Evolutionary conservation across 2,888 invertebrate genomes (phyloP).

Genomic region (Pyrrhosoma nymphula): DNA sequence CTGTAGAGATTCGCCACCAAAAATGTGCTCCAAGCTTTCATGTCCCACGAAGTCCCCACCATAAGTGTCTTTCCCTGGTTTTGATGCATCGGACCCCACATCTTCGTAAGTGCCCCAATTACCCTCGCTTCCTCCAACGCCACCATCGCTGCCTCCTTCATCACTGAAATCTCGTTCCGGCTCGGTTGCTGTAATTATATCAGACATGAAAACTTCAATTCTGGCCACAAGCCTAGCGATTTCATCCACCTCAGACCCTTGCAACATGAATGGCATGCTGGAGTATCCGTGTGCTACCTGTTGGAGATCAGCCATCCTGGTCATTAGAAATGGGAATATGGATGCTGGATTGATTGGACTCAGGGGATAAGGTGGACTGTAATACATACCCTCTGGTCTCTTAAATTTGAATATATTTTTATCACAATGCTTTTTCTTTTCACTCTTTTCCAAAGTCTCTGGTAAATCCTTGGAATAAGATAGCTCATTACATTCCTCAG

Average conservation of each 20-base stretch:
- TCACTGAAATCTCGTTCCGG: not conserved
- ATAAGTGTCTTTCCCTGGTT: not conserved
- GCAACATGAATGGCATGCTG: not conserved
- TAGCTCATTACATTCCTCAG: not conserved
- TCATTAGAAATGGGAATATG: constrained; percentile 29
- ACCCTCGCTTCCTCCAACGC: not conserved
- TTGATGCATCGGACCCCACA: not conserved
- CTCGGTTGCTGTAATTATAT: not conserved
- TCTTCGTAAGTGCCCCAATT: not conserved
- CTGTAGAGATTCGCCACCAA: not conserved
- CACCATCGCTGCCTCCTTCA: not conserved
- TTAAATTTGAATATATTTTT: constrained; percentile 20
- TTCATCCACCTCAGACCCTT: constrained; percentile 18
- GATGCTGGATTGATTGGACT: not conserved
- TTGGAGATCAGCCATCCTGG: constrained; percentile 31
- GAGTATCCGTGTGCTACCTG: constrained; percentile 36
- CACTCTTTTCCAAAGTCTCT: not conserved
- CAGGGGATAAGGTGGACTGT: constrained; percentile 30
- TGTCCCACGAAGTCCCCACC: not conserved
- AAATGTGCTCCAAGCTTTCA: not conserved
- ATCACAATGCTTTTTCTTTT: not conserved
- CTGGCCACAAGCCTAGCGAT: constrained; percentile 38
- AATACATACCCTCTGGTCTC: constrained; percentile 34
- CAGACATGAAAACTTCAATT: constrained; percentile 38
- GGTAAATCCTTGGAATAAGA: not conserved